Base-by-base conservation (phyloP, 2,113 vertebrate genomes). In the Myotis davidii region DNA sequence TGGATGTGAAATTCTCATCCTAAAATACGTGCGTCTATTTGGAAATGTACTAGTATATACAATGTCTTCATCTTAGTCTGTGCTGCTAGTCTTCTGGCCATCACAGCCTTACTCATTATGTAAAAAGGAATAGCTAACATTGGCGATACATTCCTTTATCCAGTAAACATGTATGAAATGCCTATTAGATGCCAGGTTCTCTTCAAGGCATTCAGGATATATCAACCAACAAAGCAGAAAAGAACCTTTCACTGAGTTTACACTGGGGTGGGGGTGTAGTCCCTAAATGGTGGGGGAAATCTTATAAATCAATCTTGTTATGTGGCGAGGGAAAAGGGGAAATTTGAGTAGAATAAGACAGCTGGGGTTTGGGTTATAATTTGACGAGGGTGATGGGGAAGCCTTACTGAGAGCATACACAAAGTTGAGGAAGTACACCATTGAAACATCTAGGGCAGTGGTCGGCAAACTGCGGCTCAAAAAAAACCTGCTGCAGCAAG, bases 121-220 rank as follows among this genome's bases (percentile, higher is more conserved):
- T 82, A 72, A 91, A 96, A 98, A 97, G 27, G 1, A 78, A 94
- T 54, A 91, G 84, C 82, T 92, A 88, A 65, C 96, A 83, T n/a
- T 12, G 5, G n/a, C 16, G 45, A 37, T 37, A 27, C 10, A 76
- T 70, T 89, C 3, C 7, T 85, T 81, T n/a, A 83, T 69, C 72
- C 14, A 70, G 21, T 77, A 56, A 42, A 85, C 84, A 90, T 54
- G 14, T 37, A 1, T 25, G 73, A 88, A 81, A 65, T 48, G 9
- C 6, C 2, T 54, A 3, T 14, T 67, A 20, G 59, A 39, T 70
- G 23, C 17, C 21, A 64, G 29, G 29, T 34, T 89, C 25, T 86
- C 37, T 20, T 91, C 27, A 65, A 34, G 13, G 20, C 61, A 2
- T 72, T 70, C 42, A 5, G 1, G 45, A 48, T 45, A 52, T 2